Base-by-base conservation (phyloP, 1,140 invertebrate genomes). In the Stegodyphus dumicola region DNA sequence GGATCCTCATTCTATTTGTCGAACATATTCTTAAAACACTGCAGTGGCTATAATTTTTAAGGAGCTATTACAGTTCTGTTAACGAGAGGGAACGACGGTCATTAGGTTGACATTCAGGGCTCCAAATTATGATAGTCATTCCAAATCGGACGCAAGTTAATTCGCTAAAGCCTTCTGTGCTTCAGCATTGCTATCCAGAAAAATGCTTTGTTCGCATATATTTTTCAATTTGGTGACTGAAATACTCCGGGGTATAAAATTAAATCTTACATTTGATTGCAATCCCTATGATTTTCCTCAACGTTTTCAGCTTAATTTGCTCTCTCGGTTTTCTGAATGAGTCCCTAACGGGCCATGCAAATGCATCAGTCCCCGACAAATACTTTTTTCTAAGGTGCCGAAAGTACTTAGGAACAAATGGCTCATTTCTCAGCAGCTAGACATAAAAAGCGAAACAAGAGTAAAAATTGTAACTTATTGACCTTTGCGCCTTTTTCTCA, bases 221-320 rank as follows among this genome's bases (percentile, higher is more conserved):
- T 77, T 77, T 75, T 77, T 66, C 53, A 73, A 51, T 74, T 75
- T 66, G 65, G 33, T 66, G 56, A 83, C 75, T 75, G 80, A 75
- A 83, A 75, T 75, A 54, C 81, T 60, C 81, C 51, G 56, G 73
- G 81, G 81, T 65, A 76, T 53, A 54, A 33, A 56, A 85, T 85
- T 77, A 85, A 85, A 85, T 85, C 74, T 85, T 75, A 70, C 73
- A 85, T 76, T 48, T 85, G 81, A 85, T 85, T 85, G 49, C 81
- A 11, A 13, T 13, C 10, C 17, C 81, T 51, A 66, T 85, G 81
- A 85, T 76, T 85, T 85, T 70, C 9, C 51, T 49, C 51, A 7
- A 18, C 65, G 74, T 73, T 85, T 60, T 60, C 74, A 70, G 64
- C 81, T 83, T 83, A 83, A 83, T 83, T 83, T 83, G 80, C 64